A percentile compares a stretch with the other conserved stretches of the same genome.
Conservation (phyloP, 2,888 invertebrate genomes). For the Blastobasis lacticolella region DNA sequence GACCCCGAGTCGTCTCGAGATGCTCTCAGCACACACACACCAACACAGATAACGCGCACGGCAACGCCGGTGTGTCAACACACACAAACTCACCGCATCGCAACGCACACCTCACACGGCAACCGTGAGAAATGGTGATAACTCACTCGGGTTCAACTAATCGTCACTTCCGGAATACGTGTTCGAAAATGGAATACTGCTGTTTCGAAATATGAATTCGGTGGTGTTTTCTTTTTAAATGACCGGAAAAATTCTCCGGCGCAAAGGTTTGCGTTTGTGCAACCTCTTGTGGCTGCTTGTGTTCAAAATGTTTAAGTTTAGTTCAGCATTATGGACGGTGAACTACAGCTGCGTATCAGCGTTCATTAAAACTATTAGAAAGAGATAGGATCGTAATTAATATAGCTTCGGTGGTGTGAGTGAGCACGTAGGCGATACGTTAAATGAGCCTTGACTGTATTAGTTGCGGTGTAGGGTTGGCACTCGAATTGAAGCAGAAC, state of each 20-base stretch:
- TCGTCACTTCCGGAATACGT: slow-evolving; percentile 64
- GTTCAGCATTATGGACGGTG: no score
- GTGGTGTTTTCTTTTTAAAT: not conserved
- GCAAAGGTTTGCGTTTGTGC: no score
- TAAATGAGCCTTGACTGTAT: slow-evolving; percentile 39
- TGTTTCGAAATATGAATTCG: not conserved
- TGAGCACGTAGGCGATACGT: slow-evolving; percentile 44
- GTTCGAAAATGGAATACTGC: slow-evolving; percentile 27
- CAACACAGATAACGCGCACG: slow-evolving; percentile 25
- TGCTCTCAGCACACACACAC: slow-evolving; percentile 64
- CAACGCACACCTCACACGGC: slow-evolving; percentile 13
- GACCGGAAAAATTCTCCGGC: no score
- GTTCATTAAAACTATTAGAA: slow-evolving; percentile 30
- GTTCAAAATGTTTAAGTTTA: no score
- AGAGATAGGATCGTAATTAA: slow-evolving; percentile 51
- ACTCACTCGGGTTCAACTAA: slow-evolving; percentile 65
- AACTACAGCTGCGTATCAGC: slow-evolving; percentile 1
- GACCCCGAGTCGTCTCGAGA: slow-evolving; percentile 64
- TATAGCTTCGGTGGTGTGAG: slow-evolving; percentile 32
- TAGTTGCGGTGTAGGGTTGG: slow-evolving; percentile 22
- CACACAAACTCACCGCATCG: no score
- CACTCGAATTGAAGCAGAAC: no score
- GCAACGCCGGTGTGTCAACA: no score
- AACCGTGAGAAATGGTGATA: slow-evolving; percentile 73
- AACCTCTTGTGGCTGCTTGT: no score